phyloP scores from a whole-genome alignment of 2,888 invertebrate species.

The Acrobasis consociella region DNA sequence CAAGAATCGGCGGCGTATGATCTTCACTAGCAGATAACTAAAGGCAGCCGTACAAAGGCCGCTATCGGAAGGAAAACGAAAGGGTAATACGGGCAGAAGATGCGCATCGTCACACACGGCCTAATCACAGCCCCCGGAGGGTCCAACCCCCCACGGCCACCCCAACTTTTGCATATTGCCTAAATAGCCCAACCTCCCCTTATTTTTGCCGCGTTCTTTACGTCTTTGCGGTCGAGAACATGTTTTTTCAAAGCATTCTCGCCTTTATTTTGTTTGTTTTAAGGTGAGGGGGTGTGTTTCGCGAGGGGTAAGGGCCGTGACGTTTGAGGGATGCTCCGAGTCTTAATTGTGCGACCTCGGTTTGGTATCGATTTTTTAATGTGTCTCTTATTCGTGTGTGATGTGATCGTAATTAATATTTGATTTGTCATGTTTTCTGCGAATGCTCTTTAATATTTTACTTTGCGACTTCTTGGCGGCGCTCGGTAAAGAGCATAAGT shows the following conservation, averaged over 20 bases:
- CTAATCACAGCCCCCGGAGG: conserved; percentile 66
- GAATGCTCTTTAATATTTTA: not conserved
- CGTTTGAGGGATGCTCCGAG: conserved; percentile 75
- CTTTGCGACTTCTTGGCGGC: conserved; percentile 1
- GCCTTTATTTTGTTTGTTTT: conserved; percentile 37
- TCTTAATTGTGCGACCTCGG: conserved; percentile 72
- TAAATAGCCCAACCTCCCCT: conserved; percentile 72
- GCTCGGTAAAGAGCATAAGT: not conserved
- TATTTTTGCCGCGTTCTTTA: conserved; percentile 59
- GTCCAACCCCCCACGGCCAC: conserved; percentile 50
- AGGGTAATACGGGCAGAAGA: conserved; percentile 83
- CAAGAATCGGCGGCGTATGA: conserved; percentile 70
- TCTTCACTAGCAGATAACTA: conserved; percentile 66
- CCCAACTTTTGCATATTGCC: conserved; percentile 80
- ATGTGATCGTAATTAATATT: conserved; percentile 21
- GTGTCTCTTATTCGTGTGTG: conserved; percentile 40
- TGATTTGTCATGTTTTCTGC: conserved; percentile 9
- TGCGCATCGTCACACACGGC: conserved; percentile 82
- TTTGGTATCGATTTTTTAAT: conserved; percentile 78
- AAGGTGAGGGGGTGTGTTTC: conserved; percentile 35
- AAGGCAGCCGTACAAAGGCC: conserved; percentile 69
- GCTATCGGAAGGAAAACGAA: conserved; percentile 82
- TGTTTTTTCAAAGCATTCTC: conserved; percentile 40
- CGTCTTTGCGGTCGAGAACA: conserved; percentile 36
- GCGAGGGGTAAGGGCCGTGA: conserved; percentile 50